These are phyloP conservation scores for Acleris holmiana DNA, from an alignment of 2,888 invertebrate species.

Conservation along the genomic window DNA sequence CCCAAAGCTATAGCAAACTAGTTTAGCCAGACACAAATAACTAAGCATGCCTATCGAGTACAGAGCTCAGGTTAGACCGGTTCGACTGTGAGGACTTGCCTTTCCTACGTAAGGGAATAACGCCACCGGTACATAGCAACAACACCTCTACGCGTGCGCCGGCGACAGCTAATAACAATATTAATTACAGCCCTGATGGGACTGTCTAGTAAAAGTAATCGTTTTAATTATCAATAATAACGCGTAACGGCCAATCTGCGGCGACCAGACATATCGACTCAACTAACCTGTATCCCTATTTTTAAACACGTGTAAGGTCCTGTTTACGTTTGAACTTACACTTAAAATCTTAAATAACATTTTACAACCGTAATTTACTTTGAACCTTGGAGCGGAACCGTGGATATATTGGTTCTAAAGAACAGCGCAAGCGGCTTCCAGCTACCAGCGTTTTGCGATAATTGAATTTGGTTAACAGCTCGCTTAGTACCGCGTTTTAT, in stretches of 20 bases:
- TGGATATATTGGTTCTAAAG: constrained; percentile 21
- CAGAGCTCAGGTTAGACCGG: no score
- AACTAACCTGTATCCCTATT: constrained; percentile 1
- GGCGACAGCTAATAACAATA: constrained; percentile 58
- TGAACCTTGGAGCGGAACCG: constrained; percentile 26
- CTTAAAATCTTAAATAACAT: constrained; percentile 37
- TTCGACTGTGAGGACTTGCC: no score
- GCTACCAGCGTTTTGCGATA: constrained; percentile 46
- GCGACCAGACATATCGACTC: constrained; percentile 1
- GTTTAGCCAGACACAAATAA: no score
- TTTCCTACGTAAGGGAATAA: no score
- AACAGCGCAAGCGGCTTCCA: constrained; percentile 19
- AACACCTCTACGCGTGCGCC: constrained; percentile 45
- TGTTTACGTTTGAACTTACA: background rate
- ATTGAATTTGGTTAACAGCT: constrained; percentile 66
- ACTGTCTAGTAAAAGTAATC: constrained; percentile 58
- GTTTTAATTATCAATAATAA: constrained; percentile 64
- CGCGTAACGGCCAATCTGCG: constrained; percentile 39
- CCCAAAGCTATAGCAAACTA: no score
- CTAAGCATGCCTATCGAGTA: no score
- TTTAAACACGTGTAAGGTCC: constrained; percentile 29
- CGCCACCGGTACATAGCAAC: constrained; percentile 11
- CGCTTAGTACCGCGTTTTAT: constrained; percentile 54
- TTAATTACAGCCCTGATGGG: constrained; percentile 55
- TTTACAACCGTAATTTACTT: constrained; percentile 49